phyloP scores from a whole-genome alignment of 1,140 invertebrate species.

The Lepidurus packardi region DNA sequence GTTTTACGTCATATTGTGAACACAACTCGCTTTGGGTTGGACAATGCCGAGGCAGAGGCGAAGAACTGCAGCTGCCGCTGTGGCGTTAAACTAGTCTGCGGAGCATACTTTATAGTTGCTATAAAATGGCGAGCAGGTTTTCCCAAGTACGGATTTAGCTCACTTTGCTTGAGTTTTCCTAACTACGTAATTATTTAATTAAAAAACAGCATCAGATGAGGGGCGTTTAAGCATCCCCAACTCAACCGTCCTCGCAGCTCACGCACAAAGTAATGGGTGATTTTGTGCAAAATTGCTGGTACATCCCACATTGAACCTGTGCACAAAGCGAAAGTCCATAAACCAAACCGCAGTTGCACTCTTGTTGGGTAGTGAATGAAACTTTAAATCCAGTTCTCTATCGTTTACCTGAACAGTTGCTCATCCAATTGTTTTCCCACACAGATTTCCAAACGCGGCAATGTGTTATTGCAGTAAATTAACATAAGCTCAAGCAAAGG shows the following conservation, averaged over 20 bases:
- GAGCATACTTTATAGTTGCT: neutral
- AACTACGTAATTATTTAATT: slow-evolving; percentile 7
- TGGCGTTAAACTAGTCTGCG: neutral
- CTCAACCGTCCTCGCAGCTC: neutral
- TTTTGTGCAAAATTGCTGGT: neutral
- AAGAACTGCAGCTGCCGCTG: slow-evolving; percentile 1
- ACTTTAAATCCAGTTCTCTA: too few species aligned
- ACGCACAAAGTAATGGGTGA: neutral
- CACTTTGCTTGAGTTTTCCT: neutral
- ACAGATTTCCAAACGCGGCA: too few species aligned
- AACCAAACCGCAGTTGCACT: neutral
- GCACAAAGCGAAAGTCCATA: neutral
- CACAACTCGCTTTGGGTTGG: neutral
- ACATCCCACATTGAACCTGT: neutral
- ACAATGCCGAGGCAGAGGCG: neutral
- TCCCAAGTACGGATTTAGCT: neutral
- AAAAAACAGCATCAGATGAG: neutral
- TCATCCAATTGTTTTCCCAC: too few species aligned
- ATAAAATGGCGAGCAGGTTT: neutral
- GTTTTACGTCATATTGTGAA: neutral
- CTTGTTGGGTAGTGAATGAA: neutral
- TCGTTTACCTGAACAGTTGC: too few species aligned
- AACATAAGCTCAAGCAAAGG: too few species aligned
- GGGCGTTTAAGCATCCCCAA: neutral
- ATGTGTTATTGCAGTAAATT: neutral